A percentile compares a stretch with the other conserved stretches of the same genome.
Evolutionary conservation across 2,113 vertebrate species (phyloP).

Genomic region (Pelodiscus sinensis): DNA sequence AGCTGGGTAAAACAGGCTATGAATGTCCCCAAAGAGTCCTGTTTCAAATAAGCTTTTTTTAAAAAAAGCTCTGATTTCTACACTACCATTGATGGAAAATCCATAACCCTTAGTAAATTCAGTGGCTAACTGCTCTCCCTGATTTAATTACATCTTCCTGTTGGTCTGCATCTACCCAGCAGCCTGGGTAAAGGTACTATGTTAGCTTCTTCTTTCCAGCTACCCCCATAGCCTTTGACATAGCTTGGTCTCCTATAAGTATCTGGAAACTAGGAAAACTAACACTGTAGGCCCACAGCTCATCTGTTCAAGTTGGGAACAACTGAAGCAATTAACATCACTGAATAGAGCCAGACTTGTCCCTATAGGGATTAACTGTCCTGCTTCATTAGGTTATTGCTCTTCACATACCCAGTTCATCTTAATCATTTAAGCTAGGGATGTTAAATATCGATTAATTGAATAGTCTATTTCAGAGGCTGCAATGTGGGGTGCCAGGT

Average conservation of each 20-base stretch:
- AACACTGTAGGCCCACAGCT: neutral
- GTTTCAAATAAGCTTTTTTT: too few relatives aligned
- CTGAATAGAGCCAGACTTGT: too few relatives aligned
- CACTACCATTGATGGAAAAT: neutral
- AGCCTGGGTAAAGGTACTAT: neutral
- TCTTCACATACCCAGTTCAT: neutral
- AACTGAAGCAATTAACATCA: neutral
- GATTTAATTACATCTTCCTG: neutral
- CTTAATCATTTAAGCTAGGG: neutral
- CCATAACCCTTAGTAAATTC: neutral
- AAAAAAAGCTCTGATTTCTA: neutral
- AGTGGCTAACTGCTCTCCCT: neutral
- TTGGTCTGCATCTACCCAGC: neutral
- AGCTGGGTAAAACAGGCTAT: neutral
- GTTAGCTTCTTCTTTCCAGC: neutral
- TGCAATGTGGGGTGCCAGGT: too few relatives aligned
- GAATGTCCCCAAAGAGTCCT: neutral
- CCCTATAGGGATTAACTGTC: neutral
- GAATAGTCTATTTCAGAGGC: too few relatives aligned
- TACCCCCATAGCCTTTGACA: neutral
- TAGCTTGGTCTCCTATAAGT: neutral
- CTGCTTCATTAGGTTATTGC: neutral
- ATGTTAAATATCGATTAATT: too few relatives aligned
- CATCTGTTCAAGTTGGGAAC: neutral
- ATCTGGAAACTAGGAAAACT: neutral